Base-by-base conservation (phyloP, 2,888 invertebrate genomes). In the Ichneumoninae sp. region DNA sequence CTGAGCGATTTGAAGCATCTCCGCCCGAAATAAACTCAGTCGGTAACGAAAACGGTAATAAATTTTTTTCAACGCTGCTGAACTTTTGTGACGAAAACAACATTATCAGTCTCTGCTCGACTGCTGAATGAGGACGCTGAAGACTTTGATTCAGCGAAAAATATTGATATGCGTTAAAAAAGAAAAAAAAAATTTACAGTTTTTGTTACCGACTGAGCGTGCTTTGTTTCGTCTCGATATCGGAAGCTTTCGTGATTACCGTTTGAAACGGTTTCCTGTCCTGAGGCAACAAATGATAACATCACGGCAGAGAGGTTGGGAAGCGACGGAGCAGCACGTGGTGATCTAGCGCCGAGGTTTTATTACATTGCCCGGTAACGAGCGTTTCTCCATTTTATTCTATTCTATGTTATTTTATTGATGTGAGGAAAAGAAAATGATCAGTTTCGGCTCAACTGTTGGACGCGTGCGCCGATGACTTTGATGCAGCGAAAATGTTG, bases 351-450 rank as follows among this genome's bases (percentile, higher is more conserved):
- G n/a, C 44, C 30, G 60, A 60, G 60, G 60, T 47, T 63, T 60
- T 44, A 60, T 73, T 73, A 26, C 47, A 73, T 73, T 60, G 73
- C 26, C 65, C 16, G 57, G 44, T 22, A 71, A 57, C 54, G 44
- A 63, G 47, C 19, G 83, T 81, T 87, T 89, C 89, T 90, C 89
- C 88, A 88, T 71, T 40, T 40, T 84, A 33, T 4, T 33, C 30
- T 33, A 33, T 33, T 33, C 30, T 4, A 33, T 33, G 5, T 33
- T 33, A 5, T 33, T 33, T 33, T 5, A 33, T 4, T 5, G 0
- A 33, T 33, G 5, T 5, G 30, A 33, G 40, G 8, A 8, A 40
- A 0, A 7, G 1, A 40, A 40, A 40, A 40, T 40, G 0, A 40
- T 40, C 40, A 40, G 7, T 8, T 40, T 40, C 8, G 5, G 40